phyloP scores from a whole-genome alignment of 2,113 vertebrate genomes.

The Peromyscus leucopus region DNA sequence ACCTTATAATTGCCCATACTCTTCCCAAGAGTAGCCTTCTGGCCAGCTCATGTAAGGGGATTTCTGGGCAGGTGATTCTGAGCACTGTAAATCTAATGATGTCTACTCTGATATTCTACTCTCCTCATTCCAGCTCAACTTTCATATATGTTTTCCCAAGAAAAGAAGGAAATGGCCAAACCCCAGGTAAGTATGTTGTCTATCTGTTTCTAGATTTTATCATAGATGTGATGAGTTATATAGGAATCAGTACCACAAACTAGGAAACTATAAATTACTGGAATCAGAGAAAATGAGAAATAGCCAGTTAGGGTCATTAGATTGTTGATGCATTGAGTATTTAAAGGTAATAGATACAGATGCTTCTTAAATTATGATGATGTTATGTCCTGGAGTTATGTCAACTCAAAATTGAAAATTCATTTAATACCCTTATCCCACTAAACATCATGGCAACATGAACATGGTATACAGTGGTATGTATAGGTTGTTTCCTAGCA shows the following conservation, averaged over 20 bases:
- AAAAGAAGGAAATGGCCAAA: slow-evolving; percentile 74
- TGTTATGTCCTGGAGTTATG: background rate
- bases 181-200: slow-evolving; percentile 69
- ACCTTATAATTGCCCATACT: background rate
- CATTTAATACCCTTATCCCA: background rate
- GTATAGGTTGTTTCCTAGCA: background rate
- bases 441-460: background rate
- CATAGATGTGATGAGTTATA: background rate
- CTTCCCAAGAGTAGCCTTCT: background rate
- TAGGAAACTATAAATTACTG: slow-evolving; percentile 58
- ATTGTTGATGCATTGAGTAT: background rate
- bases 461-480: background rate
- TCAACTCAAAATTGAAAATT: background rate
- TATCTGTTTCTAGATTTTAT: slow-evolving; percentile 43
- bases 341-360: background rate
- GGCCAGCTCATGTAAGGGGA: background rate
- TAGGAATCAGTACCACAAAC: slow-evolving; percentile 24
- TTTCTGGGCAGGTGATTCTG: slow-evolving; percentile 55
- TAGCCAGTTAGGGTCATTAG: slow-evolving; percentile 31
- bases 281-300: slow-evolving; percentile 26
- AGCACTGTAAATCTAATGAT: slow-evolving; percentile 4
- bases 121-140: slow-evolving; percentile 63
- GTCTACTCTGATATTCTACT: slow-evolving; percentile 52
- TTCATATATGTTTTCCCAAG: slow-evolving; percentile 63
- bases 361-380: background rate